Conservation (phyloP, 2,888 invertebrate genomes). For the Ecdyonurus torrentis region DNA sequence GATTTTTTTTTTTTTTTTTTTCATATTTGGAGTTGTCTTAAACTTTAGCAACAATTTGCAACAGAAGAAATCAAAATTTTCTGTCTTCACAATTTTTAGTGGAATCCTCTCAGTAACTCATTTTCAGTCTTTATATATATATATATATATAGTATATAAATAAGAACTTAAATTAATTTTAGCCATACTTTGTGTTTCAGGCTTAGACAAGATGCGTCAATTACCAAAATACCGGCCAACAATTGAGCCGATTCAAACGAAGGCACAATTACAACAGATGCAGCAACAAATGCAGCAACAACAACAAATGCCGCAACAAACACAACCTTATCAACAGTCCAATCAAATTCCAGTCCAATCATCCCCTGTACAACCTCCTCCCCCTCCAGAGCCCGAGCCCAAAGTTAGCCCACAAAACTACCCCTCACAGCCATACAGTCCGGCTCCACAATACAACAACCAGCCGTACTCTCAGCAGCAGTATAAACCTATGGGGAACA, state of each 20-base stretch:
- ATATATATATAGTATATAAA: too few relatives aligned
- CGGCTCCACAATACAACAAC: constrained; percentile 12
- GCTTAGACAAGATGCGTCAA: neutral
- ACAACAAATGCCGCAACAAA: constrained; percentile 27
- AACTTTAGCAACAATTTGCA: too few relatives aligned
- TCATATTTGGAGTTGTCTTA: too few relatives aligned
- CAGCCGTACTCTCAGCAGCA: constrained; percentile 8
- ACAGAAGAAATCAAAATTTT: neutral
- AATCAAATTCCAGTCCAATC: constrained; percentile 16
- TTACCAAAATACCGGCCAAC: neutral
- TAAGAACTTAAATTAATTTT: too few relatives aligned
- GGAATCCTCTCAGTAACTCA: too few relatives aligned
- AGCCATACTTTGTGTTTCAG: neutral
- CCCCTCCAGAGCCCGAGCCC: constrained; percentile 15
- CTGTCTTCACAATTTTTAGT: neutral
- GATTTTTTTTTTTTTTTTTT: too few relatives aligned
- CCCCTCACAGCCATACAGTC: constrained; percentile 12
- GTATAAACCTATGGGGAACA: constrained; percentile 10
- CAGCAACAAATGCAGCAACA: constrained; percentile 34
- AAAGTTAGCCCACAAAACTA: constrained; percentile 14
- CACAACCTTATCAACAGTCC: constrained; percentile 25
- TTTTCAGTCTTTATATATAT: too few relatives aligned
- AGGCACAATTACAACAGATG: constrained; percentile 33
- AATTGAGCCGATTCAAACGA: neutral
- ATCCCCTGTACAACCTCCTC: constrained; percentile 12